Evolutionary conservation across 2,888 invertebrate species (phyloP).

Genomic region (Vannuccia rotundouncinata): DNA sequence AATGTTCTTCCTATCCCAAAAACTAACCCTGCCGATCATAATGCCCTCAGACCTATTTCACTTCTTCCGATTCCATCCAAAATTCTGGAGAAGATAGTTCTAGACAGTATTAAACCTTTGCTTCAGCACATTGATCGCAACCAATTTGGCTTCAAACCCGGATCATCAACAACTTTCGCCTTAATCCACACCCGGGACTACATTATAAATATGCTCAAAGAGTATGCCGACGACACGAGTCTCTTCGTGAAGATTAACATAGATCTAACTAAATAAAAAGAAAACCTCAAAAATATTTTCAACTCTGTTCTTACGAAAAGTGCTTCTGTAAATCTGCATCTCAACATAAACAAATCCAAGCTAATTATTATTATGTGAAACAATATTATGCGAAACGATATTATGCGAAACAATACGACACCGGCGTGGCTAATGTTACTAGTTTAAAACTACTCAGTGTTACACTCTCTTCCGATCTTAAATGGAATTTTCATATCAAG

Average conservation of each 20-base stretch:
- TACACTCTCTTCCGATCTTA: background rate
- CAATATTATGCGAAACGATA: too few relatives aligned
- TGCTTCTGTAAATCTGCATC: background rate
- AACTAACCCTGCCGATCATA: too few relatives aligned
- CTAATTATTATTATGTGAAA: background rate
- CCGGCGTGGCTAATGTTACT: constrained; percentile 10
- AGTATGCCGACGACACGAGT: background rate
- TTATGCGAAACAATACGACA: background rate
- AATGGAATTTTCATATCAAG: background rate
- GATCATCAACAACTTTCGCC: too few relatives aligned
- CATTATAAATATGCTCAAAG: too few relatives aligned
- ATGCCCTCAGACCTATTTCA: too few relatives aligned
- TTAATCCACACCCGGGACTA: too few relatives aligned
- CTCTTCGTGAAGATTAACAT: background rate
- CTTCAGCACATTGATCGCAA: too few relatives aligned
- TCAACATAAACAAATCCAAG: background rate
- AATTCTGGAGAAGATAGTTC: too few relatives aligned
- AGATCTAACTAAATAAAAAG: background rate
- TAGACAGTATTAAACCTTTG: too few relatives aligned
- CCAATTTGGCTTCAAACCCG: too few relatives aligned
- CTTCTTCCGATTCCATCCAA: too few relatives aligned
- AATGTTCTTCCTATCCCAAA: too few relatives aligned
- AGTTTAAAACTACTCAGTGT: constrained; percentile 6
- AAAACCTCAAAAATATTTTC: background rate
- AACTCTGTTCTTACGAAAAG: background rate